Conservation (phyloP, 2,888 invertebrate genomes). For the Tachina fera region DNA sequence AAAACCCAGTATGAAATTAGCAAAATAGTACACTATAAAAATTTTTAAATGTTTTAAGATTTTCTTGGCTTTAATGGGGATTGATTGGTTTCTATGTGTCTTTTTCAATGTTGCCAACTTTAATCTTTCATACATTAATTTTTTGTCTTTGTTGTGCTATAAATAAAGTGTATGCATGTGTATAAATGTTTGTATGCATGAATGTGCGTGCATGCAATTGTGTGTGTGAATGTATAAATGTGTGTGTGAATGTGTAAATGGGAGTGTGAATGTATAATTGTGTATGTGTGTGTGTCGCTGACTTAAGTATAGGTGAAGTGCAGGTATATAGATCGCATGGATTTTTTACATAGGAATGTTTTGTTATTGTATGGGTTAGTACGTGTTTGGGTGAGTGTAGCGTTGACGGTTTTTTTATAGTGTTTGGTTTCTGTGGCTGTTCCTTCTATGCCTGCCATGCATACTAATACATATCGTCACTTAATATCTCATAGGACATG, state of each 20-base stretch:
- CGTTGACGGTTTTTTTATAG: not conserved
- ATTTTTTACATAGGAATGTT: not conserved
- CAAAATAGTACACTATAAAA: not conserved
- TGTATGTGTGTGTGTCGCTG: not conserved
- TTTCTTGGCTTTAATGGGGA: slow-evolving; percentile 4
- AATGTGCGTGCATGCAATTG: not conserved
- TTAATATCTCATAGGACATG: no score
- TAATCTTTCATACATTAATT: slow-evolving; percentile 35
- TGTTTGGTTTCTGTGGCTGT: not conserved
- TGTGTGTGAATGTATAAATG: not conserved
- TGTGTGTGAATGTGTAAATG: not conserved
- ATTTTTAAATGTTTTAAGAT: not conserved
- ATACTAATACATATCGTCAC: no score
- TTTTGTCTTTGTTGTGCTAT: slow-evolving; percentile 56
- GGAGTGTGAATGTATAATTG: not conserved
- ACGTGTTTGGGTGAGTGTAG: not conserved
- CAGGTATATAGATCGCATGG: not conserved
- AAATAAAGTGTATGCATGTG: slow-evolving; percentile 15
- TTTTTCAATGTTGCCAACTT: slow-evolving; percentile 63
- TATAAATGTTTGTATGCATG: not conserved
- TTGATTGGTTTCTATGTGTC: slow-evolving; percentile 40
- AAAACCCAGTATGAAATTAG: not conserved
- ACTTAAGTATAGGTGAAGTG: no score
- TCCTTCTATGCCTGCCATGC: no score
- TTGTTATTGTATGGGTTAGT: not conserved